Conservation (phyloP, 2,888 invertebrate genomes). For the Rotaria macrura region DNA sequence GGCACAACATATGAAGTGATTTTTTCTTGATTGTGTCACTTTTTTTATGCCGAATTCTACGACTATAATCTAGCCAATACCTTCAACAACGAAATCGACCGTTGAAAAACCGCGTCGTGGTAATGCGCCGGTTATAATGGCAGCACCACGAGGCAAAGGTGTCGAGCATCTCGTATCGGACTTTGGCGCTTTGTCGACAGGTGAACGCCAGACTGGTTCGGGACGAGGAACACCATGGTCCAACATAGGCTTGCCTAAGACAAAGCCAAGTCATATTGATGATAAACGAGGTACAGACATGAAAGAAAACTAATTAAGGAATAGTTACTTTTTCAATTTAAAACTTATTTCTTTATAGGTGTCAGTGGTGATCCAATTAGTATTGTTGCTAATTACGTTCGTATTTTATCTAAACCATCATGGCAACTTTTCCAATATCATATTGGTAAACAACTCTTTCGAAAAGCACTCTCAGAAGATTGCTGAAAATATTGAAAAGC, state of each 20-base stretch:
- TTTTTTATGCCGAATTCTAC: background rate
- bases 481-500: too few relatives aligned
- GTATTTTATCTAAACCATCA: slow-evolving; percentile 21
- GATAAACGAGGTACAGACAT: background rate
- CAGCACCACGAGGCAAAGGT: slow-evolving; percentile 14
- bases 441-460: background rate
- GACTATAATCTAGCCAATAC: background rate
- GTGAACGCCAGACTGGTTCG: background rate
- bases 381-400: slow-evolving; percentile 24
- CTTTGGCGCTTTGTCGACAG: background rate
- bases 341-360: background rate
- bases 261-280: background rate
- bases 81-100: background rate
- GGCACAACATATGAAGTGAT: background rate
- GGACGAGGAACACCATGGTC: background rate
- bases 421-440: slow-evolving; percentile 30
- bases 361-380: slow-evolving; percentile 5
- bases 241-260: background rate
- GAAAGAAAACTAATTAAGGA: background rate
- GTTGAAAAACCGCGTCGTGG: background rate
- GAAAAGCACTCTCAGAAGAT: background rate
- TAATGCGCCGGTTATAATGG: background rate
- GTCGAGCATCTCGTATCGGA: background rate
- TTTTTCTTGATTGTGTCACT: too few relatives aligned
- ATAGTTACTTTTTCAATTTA: background rate